These are phyloP conservation scores for Lissocephala sabroskyi DNA, from an alignment of 2,888 invertebrate species.

Conservation along the genomic window DNA sequence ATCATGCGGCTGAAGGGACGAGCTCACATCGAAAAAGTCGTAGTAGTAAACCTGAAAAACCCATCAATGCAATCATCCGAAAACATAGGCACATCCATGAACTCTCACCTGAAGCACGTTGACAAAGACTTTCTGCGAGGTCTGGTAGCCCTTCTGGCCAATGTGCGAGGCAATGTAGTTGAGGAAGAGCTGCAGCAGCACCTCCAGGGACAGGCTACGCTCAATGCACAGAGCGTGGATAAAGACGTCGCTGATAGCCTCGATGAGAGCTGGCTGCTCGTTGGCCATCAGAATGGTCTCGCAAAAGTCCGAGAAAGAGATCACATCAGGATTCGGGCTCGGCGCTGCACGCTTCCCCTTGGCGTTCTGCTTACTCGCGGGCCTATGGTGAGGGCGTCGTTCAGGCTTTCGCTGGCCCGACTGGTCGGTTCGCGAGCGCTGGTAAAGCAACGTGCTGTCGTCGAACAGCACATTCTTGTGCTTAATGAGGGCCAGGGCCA, in stretches of 20 bases:
- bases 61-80: slow-evolving; percentile 14
- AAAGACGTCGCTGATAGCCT: slow-evolving; percentile 69
- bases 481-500: slow-evolving; percentile 63
- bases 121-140: slow-evolving; percentile 73
- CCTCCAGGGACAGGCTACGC: slow-evolving; percentile 67
- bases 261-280: slow-evolving; percentile 61
- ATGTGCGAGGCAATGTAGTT: slow-evolving; percentile 80
- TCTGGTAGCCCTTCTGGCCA: slow-evolving; percentile 74
- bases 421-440: slow-evolving; percentile 30
- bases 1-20: slow-evolving; percentile 50
- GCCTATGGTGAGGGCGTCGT: slow-evolving; percentile 14
- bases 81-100: not conserved
- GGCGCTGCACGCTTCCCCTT: slow-evolving; percentile 19
- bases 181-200: slow-evolving; percentile 75
- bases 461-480: slow-evolving; percentile 70
- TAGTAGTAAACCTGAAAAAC: slow-evolving; percentile 74
- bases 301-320: slow-evolving; percentile 70
- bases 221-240: slow-evolving; percentile 69
- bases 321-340: slow-evolving; percentile 36
- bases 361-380: not conserved
- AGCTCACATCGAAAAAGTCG: slow-evolving; percentile 67
- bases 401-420: slow-evolving; percentile 12
- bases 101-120: slow-evolving; percentile 72
- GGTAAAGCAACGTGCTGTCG: slow-evolving; percentile 60
- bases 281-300: slow-evolving; percentile 67